phyloP scores from a whole-genome alignment of 2,113 vertebrate genomes.

The Anguilla japonica region DNA sequence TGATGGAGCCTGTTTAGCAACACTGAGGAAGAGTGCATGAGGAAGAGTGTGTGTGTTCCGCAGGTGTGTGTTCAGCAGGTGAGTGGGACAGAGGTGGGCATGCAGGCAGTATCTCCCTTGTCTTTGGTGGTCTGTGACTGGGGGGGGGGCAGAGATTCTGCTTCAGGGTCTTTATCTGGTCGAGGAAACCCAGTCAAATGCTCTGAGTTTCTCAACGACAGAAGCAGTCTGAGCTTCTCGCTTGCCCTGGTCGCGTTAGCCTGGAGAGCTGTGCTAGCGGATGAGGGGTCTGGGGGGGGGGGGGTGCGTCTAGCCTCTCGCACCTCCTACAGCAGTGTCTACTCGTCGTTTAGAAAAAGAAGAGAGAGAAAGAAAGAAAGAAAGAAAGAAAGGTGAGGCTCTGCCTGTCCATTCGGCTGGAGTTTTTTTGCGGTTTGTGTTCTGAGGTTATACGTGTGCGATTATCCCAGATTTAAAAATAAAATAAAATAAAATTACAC shows the following conservation, averaged over 20 bases:
- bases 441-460: constrained; percentile 47
- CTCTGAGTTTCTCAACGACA: constrained; percentile 67
- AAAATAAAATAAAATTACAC: constrained; percentile 68
- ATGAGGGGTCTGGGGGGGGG: neutral
- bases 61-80: no score
- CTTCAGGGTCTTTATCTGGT: constrained; percentile 50
- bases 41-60: no score
- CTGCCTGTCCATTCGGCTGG: constrained; percentile 33
- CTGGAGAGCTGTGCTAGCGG: constrained; percentile 74
- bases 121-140: constrained; percentile 83
- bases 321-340: constrained; percentile 47
- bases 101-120: constrained; percentile 47
- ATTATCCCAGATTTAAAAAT: constrained; percentile 53
- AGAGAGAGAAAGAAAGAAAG: no score
- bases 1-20: no score
- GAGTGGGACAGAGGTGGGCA: no score
- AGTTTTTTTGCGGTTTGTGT: constrained; percentile 24
- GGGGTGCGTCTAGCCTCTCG: constrained; percentile 31
- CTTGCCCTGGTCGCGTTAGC: constrained; percentile 70
- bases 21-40: no score
- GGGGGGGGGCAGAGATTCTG: constrained; percentile 28
- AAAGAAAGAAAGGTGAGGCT: constrained; percentile 24
- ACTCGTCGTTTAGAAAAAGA: constrained; percentile 25
- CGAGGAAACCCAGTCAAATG: constrained; percentile 55
- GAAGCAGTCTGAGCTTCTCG: constrained; percentile 70